Conservation (phyloP, 1,140 invertebrate genomes). For the Zaprionus davidi region DNA sequence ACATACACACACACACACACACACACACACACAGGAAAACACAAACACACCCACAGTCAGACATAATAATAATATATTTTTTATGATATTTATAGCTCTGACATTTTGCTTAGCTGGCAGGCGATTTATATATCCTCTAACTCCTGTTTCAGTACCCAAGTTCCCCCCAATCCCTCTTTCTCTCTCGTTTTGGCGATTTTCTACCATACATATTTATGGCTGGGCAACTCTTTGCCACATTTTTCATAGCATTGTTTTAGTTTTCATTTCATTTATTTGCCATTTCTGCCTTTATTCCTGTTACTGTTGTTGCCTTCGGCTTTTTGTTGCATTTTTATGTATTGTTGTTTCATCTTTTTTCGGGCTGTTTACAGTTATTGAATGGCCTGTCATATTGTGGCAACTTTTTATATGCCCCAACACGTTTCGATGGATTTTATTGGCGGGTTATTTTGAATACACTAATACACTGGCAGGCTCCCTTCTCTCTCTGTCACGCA, state of each 20-base stretch:
- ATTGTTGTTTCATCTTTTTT: conserved; percentile 53
- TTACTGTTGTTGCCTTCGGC: conserved; percentile 3
- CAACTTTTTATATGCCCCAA: conserved; percentile 71
- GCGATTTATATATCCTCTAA: conserved; percentile 68
- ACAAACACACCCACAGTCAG: neutral
- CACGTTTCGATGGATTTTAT: conserved; percentile 67
- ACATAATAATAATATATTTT: conserved; percentile 56
- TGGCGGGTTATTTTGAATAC: conserved; percentile 48
- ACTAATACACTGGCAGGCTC: conserved; percentile 59
- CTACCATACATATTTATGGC: conserved; percentile 55
- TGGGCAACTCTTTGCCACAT: conserved; percentile 55
- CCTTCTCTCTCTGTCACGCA: neutral
- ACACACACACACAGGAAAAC: neutral
- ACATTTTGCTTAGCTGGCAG: conserved; percentile 77
- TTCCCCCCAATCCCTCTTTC: neutral
- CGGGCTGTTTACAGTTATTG: conserved; percentile 77
- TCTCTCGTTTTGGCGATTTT: conserved; percentile 43
- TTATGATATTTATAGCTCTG: conserved; percentile 77
- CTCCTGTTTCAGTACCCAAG: conserved; percentile 21
- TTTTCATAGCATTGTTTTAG: conserved; percentile 56
- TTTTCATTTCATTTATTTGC: conserved; percentile 44
- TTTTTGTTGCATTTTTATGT: conserved; percentile 71
- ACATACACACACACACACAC: conserved; percentile 8
- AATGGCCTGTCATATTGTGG: conserved; percentile 79
- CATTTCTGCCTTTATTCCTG: neutral